A percentile compares a stretch with the other conserved stretches of the same genome.
These are phyloP conservation scores for Macrotis lagotis DNA, from an alignment of 2,113 vertebrate genomes.

Conservation along the genomic window DNA sequence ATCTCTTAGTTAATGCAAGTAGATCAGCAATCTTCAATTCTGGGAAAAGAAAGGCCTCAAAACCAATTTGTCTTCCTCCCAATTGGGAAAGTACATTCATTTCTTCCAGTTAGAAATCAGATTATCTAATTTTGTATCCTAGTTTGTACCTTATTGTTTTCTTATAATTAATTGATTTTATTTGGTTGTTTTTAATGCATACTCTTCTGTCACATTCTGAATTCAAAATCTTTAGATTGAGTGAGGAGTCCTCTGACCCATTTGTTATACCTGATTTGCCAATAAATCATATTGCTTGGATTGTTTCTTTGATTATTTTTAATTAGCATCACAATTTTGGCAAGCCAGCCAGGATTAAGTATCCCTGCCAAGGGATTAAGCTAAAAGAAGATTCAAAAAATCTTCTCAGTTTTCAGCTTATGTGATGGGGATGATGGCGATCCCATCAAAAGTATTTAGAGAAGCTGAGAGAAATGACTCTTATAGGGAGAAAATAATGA, in stretches of 20 bases:
- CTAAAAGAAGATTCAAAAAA: neutral
- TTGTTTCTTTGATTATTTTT: neutral
- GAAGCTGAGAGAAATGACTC: neutral
- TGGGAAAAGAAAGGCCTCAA: neutral
- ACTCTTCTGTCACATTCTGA: neutral
- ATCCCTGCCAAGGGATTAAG: neutral
- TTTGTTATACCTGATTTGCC: neutral
- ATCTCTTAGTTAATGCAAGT: neutral
- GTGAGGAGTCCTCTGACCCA: neutral
- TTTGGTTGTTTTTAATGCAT: neutral
- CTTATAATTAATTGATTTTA: neutral
- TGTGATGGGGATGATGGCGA: neutral
- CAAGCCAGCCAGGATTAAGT: neutral
- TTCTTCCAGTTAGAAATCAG: neutral
- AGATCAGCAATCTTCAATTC: neutral
- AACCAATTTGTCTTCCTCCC: neutral
- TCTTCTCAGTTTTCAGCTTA: neutral
- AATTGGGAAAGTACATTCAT: neutral
- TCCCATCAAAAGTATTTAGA: neutral
- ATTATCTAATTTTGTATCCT: neutral
- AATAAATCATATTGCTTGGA: neutral
- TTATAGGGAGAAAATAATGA: neutral
- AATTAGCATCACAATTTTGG: neutral
- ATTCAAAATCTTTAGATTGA: neutral
- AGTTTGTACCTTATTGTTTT: neutral